phyloP scores from a whole-genome alignment of 53 echinoderm and acorn worm genomes.

The Astropecten irregularis region DNA sequence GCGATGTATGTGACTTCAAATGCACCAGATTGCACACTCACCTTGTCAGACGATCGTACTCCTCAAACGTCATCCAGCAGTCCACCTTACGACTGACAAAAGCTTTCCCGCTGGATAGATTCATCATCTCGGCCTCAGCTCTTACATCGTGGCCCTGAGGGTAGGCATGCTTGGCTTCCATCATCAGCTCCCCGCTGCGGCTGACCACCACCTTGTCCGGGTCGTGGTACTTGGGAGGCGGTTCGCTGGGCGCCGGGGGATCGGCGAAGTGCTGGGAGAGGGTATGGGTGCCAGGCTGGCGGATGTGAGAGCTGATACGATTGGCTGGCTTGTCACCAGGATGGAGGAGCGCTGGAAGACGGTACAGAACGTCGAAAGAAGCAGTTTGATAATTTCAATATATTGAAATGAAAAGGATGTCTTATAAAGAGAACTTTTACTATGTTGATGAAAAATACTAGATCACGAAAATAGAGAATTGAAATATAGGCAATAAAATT shows the following conservation, averaged over 20 bases:
- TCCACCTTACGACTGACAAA: conserved; percentile 83
- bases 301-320: conserved; percentile 67
- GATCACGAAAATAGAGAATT: too few relatives aligned
- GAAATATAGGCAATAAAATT: too few relatives aligned
- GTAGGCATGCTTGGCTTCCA: conserved; percentile 90
- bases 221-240: conserved; percentile 70
- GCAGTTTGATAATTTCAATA: background rate
- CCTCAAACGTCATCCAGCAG: conserved; percentile 96
- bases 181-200: conserved; percentile 74
- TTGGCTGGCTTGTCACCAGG: conserved; percentile 82
- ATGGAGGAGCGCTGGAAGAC: conserved; percentile 88
- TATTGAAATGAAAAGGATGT: background rate
- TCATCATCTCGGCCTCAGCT: conserved; percentile 74
- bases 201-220: conserved; percentile 80
- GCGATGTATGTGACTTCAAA: too few relatives aligned
- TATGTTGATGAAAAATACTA: too few relatives aligned
- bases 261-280: conserved; percentile 89
- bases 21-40: too few relatives aligned
- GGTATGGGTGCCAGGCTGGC: conserved; percentile 76
- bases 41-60: conserved; percentile 85
- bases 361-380: background rate
- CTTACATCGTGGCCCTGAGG: conserved; percentile 69
- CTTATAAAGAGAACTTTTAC: background rate
- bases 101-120: conserved; percentile 88
- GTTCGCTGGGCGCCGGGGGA: conserved; percentile 74